Conservation (phyloP, 2,888 invertebrate species). For the Parnassius orleans region DNA sequence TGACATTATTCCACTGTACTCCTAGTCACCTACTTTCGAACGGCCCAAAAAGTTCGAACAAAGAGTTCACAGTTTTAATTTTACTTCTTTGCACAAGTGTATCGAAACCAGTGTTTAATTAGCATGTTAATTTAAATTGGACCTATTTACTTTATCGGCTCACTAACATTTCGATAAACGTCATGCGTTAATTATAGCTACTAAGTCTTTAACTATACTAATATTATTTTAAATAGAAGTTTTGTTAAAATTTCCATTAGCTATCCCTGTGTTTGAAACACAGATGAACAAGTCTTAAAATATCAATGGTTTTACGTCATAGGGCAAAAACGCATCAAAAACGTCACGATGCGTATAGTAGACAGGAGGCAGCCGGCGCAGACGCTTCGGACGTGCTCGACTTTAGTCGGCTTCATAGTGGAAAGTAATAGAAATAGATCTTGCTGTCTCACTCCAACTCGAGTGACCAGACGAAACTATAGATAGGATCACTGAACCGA, state of each 20-base stretch:
- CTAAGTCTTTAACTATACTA: background rate
- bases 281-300: constrained; percentile 42
- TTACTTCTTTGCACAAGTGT: constrained; percentile 26
- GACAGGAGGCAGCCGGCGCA: constrained; percentile 52
- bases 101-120: constrained; percentile 28
- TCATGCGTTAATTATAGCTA: background rate
- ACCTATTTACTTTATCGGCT: constrained; percentile 4
- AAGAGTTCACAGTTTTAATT: constrained; percentile 54
- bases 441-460: constrained; percentile 47
- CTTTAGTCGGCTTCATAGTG: constrained; percentile 44
- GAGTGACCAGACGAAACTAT: constrained; percentile 45
- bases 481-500: constrained; percentile 74
- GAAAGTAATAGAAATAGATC: constrained; percentile 41
- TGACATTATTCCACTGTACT: constrained; percentile 48
- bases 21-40: constrained; percentile 72
- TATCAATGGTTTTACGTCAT: constrained; percentile 70
- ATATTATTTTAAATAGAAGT: background rate
- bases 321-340: constrained; percentile 55
- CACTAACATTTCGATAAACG: constrained; percentile 10
- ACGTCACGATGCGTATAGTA: constrained; percentile 43
- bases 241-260: background rate
- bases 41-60: constrained; percentile 61
- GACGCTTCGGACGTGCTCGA: constrained; percentile 57
- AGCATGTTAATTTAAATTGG: constrained; percentile 29
- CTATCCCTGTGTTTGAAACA: constrained; percentile 8